A percentile compares a stretch with the other conserved stretches of the same genome.
These are phyloP conservation scores for Camponotus floridanus DNA, from an alignment of 1,140 invertebrate genomes.

Conservation along the genomic window DNA sequence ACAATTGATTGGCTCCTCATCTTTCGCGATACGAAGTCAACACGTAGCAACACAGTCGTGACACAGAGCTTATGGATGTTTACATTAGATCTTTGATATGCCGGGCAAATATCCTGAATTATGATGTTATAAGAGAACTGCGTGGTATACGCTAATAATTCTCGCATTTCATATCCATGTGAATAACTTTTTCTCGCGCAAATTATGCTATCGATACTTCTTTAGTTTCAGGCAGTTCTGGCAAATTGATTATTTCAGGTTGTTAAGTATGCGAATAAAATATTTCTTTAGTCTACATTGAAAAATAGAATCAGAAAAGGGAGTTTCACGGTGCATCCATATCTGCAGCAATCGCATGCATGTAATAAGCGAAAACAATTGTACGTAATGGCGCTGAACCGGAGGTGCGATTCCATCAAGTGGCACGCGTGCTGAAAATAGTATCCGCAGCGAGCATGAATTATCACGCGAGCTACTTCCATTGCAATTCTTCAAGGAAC, in stretches of 20 bases:
- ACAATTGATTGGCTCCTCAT: constrained; percentile 37
- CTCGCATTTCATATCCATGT: no score
- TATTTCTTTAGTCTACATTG: background rate
- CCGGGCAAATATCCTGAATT: background rate
- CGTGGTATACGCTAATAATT: background rate
- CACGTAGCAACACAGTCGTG: background rate
- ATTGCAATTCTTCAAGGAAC: background rate
- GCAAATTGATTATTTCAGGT: constrained; percentile 22
- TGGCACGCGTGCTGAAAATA: constrained; percentile 63
- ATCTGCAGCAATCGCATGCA: constrained; percentile 57
- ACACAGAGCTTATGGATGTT: background rate
- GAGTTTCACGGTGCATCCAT: background rate
- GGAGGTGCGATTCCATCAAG: constrained; percentile 73
- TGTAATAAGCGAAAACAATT: constrained; percentile 75
- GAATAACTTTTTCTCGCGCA: background rate
- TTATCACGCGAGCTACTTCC: constrained; percentile 66
- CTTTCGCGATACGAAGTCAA: constrained; percentile 32
- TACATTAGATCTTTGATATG: background rate
- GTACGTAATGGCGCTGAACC: constrained; percentile 70
- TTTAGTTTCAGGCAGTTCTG: no score
- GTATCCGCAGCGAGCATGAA: constrained; percentile 59
- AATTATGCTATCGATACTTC: background rate
- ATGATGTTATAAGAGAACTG: background rate
- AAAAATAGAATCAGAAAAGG: background rate
- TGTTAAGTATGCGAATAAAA: constrained; percentile 31